These are phyloP conservation scores for Taenaris catops DNA, from an alignment of 2,888 invertebrate species.

Conservation along the genomic window DNA sequence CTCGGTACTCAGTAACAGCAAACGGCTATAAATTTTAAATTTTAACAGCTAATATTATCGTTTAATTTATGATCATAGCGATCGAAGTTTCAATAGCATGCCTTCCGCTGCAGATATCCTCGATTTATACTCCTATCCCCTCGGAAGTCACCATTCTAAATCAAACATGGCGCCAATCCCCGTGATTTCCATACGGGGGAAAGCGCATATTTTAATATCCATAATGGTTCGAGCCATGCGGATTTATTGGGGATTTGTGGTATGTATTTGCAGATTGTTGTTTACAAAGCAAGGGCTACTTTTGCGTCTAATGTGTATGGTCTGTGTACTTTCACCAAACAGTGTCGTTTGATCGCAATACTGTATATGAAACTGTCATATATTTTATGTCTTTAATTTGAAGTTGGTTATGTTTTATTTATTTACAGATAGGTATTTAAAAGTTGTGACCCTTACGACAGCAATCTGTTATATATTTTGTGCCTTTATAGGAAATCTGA, in stretches of 20 bases:
- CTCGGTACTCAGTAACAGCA: too few relatives aligned
- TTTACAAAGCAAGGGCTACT: conserved; percentile 8
- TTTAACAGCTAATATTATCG: conserved; percentile 16
- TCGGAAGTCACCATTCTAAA: conserved; percentile 72
- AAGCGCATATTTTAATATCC: conserved; percentile 60
- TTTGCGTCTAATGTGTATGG: too few relatives aligned
- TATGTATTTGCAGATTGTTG: conserved; percentile 13
- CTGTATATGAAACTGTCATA: too few relatives aligned
- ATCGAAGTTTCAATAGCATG: conserved; percentile 41
- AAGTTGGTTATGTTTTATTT: too few relatives aligned
- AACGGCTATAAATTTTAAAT: conserved; percentile 14
- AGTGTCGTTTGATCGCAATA: too few relatives aligned
- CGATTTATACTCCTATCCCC: conserved; percentile 52
- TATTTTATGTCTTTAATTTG: too few relatives aligned
- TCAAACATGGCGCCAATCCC: conserved; percentile 63
- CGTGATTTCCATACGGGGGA: conserved; percentile 42
- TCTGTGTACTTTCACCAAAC: too few relatives aligned
- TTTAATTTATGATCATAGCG: conserved; percentile 52
- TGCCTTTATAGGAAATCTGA: too few relatives aligned
- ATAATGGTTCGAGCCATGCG: conserved; percentile 41
- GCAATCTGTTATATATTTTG: too few relatives aligned
- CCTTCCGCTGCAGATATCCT: conserved; percentile 50
- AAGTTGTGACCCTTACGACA: too few relatives aligned
- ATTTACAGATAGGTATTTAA: too few relatives aligned
- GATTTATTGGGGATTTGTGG: conserved; percentile 32